Percentiles rank a stretch among this genome's conserved stretches.
phyloP scores from a whole-genome alignment of 2,797 vertebrate genomes.

The Poecilia wingei region DNA sequence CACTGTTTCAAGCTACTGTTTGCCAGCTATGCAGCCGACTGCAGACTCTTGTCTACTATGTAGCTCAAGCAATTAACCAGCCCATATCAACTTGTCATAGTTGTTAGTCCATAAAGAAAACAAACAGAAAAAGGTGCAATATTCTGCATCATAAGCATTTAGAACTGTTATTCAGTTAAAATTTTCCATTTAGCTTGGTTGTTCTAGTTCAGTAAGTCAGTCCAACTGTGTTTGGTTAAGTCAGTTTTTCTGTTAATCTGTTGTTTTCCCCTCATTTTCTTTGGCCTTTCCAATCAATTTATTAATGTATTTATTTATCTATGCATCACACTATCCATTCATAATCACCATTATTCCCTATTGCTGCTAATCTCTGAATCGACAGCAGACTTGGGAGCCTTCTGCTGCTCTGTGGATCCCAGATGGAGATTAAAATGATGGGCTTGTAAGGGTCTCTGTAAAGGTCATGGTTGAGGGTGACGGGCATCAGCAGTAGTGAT shows the following conservation, averaged over 20 bases:
- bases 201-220: background rate
- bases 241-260: constrained; percentile 8
- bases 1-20: background rate
- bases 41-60: background rate
- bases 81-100: background rate
- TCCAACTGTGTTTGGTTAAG: background rate
- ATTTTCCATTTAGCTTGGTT: background rate
- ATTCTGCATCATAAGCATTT: background rate
- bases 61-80: background rate
- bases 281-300: constrained; percentile 7
- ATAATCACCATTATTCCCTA: constrained; percentile 32
- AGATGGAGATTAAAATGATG: constrained; percentile 59
- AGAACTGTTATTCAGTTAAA: background rate
- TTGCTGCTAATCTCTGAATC: constrained; percentile 52
- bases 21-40: background rate
- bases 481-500: constrained; percentile 39
- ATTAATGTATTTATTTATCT: constrained; percentile 27
- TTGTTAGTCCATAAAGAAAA: background rate
- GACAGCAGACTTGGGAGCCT: constrained; percentile 26
- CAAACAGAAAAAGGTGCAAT: background rate
- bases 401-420: constrained; percentile 39
- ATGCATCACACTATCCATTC: constrained; percentile 5
- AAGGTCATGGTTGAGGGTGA: constrained; percentile 29
- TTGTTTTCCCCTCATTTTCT: constrained; percentile 2
- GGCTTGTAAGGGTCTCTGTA: constrained; percentile 28